Evolutionary conservation across 2,113 vertebrate species (phyloP).

Genomic region (Sitta europaea): DNA sequence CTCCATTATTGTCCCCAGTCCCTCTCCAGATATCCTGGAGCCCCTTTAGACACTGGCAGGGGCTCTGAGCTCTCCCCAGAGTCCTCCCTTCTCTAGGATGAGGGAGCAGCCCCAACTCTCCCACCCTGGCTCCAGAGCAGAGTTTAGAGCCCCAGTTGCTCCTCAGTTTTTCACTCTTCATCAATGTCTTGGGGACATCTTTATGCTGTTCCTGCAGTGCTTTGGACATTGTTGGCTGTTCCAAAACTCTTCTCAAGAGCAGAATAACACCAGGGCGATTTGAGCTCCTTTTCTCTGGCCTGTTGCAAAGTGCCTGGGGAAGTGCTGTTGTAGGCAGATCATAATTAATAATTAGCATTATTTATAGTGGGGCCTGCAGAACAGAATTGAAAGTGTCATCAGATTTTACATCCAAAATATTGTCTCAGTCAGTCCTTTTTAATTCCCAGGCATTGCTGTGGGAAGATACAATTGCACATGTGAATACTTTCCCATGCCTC

Average conservation of each 20-base stretch:
- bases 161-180: neutral
- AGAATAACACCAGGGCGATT: neutral
- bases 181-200: accelerated
- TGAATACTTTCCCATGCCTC: slow-evolving; percentile 68
- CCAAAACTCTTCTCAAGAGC: neutral
- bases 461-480: slow-evolving; percentile 61
- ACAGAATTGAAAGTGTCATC: slow-evolving; percentile 63
- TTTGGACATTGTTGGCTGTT: neutral
- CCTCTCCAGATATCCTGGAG: neutral
- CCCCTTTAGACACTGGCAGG: neutral
- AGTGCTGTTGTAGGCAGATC: neutral
- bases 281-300: neutral
- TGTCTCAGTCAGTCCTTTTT: slow-evolving; percentile 43
- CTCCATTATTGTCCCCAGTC: neutral
- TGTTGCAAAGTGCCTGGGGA: neutral
- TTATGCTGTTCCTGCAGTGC: neutral
- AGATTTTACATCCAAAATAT: slow-evolving; percentile 60
- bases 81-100: neutral
- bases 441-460: slow-evolving; percentile 65
- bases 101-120: neutral
- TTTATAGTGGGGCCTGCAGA: slow-evolving; percentile 3
- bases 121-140: neutral
- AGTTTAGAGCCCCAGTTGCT: neutral
- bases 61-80: neutral
- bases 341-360: slow-evolving; percentile 50